Base-by-base conservation (phyloP, 2,888 invertebrate species). In the Leistus spinibarbis region DNA sequence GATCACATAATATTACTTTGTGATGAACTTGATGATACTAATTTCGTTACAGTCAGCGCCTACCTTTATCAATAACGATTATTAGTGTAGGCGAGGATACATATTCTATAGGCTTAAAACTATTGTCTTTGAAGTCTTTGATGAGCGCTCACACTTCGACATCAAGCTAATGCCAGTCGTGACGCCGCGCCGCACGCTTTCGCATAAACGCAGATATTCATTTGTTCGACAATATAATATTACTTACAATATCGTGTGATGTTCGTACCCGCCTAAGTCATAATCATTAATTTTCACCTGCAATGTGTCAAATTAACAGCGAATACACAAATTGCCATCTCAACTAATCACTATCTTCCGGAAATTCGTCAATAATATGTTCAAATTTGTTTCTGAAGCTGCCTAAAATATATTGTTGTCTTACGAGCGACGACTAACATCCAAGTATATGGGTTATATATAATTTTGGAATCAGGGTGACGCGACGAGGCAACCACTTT, bases 111-210 rank as follows among this genome's bases (percentile, higher is more conserved):
- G 63, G 71, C 71, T 64, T 65, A 56, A 71, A 71, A 71, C 71
- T 71, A 71, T 71, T 71, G 71, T 71, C 71, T 71, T 71, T 71
- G 71, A 71, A 64, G 63, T 70, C 62, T 70, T 70, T 70, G 70
- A 70, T 40, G 40, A 40, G 40, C 0, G 13, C 40, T 10, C 3
- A 40, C 40, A 40, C 5, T 10, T 40, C 40, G 10, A 40, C 4
- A 40, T 13, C 3, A 24, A 24, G 40, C 13, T 40, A 40, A 10
- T 40, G 40, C 7, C 40, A 40, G 40, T 40, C 13, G 40, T 40
- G 40, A 40, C 40, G n/a, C n/a, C n/a, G n/a, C n/a, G n/a, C 40
- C 1, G 13, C 7, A 5, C 40, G 40, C 40, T 40, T 10, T 40
- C 40, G n/a, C n/a, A n/a, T n/a, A 40, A 40, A 40, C 5, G 40